Percentiles rank a stretch among this genome's conserved stretches.
Conservation (phyloP, 2,888 invertebrate genomes). For the Oscheius sp. region DNA sequence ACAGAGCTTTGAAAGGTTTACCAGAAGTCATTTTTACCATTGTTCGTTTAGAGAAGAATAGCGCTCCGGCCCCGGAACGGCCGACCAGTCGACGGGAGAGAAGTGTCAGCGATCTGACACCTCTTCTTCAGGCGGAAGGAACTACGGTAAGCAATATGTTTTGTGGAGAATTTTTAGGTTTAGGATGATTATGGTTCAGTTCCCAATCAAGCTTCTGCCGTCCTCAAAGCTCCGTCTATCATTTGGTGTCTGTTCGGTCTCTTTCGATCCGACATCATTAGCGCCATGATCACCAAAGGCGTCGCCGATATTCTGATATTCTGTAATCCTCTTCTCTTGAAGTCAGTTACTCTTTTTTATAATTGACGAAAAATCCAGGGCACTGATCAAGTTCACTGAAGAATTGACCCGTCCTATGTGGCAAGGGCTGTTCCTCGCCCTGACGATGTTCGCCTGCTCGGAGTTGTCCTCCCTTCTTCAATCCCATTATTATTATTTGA, state of each 20-base stretch:
- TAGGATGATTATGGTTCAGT: conserved; percentile 56
- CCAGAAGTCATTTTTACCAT: not conserved
- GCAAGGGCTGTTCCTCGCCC: conserved; percentile 67
- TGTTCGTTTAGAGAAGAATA: not conserved
- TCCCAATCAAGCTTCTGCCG: conserved; percentile 17
- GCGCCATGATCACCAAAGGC: conserved; percentile 66
- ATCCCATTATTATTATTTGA: conserved; percentile 70
- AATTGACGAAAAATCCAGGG: conserved; percentile 38
- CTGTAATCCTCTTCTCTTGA: conserved; percentile 67
- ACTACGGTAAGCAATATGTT: not conserved
- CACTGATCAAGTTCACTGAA: conserved; percentile 68
- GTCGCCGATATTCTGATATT: conserved; percentile 67
- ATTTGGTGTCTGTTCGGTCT: conserved; percentile 60
- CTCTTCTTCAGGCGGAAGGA: conserved; percentile 47
- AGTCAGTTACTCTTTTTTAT: conserved; percentile 39
- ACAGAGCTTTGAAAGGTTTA: conserved; percentile 52
- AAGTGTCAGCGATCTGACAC: conserved; percentile 42
- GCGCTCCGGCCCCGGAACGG: not conserved
- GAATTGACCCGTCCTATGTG: conserved; percentile 65
- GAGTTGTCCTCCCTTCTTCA: conserved; percentile 69
- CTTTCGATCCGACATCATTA: conserved; percentile 68
- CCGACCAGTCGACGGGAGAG: not conserved
- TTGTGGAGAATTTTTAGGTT: not conserved
- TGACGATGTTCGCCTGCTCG: conserved; percentile 65
- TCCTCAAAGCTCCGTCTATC: conserved; percentile 44